A percentile compares a stretch with the other conserved stretches of the same genome.
These are phyloP conservation scores for Dendropsophus ebraccatus DNA, from an alignment of 2,113 vertebrate genomes.

Conservation along the genomic window DNA sequence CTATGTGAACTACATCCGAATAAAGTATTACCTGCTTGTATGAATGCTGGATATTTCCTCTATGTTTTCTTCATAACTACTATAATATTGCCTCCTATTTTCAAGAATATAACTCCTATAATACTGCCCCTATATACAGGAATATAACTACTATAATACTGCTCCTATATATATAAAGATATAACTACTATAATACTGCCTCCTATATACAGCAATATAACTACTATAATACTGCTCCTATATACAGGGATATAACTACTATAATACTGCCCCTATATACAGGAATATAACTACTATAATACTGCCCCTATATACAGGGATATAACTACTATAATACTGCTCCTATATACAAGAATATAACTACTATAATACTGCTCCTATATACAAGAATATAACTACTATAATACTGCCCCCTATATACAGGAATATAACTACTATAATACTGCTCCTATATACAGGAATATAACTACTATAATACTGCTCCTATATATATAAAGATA, in stretches of 20 bases:
- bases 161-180: neutral
- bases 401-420: neutral
- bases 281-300: neutral
- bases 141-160: conserved; percentile 18
- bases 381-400: conserved; percentile 8
- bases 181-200: conserved; percentile 15
- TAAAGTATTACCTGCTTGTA: no score
- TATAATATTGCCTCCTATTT: neutral
- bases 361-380: neutral
- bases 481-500: neutral
- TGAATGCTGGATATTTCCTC: no score
- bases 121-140: neutral
- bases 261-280: neutral
- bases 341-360: neutral
- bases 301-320: neutral
- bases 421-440: conserved; percentile 10
- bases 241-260: conserved; percentile 4
- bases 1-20: no score
- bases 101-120: neutral
- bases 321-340: conserved; percentile 13
- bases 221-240: conserved; percentile 16
- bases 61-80: no score
- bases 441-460: neutral
- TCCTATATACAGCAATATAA: neutral
- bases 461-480: conserved; percentile 11